Percentiles rank a stretch among this genome's conserved stretches.
phyloP scores from a whole-genome alignment of 2,113 vertebrate species.

The Lepisosteus oculatus region DNA sequence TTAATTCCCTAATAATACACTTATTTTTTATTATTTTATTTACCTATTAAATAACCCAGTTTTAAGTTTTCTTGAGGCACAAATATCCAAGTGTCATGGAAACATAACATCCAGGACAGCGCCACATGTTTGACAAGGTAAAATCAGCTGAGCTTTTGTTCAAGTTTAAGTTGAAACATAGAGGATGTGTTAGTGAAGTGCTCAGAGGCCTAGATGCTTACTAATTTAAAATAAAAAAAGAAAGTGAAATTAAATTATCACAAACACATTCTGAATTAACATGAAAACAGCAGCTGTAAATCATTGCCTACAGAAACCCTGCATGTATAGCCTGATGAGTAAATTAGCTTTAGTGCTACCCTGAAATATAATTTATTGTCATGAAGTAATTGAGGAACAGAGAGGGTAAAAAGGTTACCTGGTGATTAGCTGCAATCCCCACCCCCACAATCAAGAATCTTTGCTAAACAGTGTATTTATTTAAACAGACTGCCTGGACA shows the following conservation, averaged over 20 bases:
- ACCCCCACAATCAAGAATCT: background rate
- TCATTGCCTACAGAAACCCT: background rate
- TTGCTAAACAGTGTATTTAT: background rate
- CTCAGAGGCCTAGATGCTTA: background rate
- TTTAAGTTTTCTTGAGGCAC: no score
- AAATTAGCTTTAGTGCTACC: conserved; percentile 1
- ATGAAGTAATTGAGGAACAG: background rate
- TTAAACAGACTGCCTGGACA: background rate
- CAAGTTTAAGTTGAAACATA: no score
- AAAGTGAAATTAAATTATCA: background rate
- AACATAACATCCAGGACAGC: no score
- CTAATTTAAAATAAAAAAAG: background rate
- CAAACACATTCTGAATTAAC: conserved; percentile 1
- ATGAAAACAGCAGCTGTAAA: conserved; percentile 5
- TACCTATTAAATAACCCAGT: no score
- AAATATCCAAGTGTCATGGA: no score
- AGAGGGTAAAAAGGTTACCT: conserved; percentile 5
- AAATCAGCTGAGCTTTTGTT: no score
- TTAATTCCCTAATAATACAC: no score
- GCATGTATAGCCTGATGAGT: background rate
- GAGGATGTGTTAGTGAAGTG: background rate
- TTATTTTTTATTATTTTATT: no score
- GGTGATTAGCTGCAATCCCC: conserved; percentile 1
- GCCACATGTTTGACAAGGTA: no score
- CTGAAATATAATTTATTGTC: background rate